A percentile compares a stretch with the other conserved stretches of the same genome.
Evolutionary conservation across 2,888 invertebrate genomes (phyloP).

Genomic region (Bugula neritina): DNA sequence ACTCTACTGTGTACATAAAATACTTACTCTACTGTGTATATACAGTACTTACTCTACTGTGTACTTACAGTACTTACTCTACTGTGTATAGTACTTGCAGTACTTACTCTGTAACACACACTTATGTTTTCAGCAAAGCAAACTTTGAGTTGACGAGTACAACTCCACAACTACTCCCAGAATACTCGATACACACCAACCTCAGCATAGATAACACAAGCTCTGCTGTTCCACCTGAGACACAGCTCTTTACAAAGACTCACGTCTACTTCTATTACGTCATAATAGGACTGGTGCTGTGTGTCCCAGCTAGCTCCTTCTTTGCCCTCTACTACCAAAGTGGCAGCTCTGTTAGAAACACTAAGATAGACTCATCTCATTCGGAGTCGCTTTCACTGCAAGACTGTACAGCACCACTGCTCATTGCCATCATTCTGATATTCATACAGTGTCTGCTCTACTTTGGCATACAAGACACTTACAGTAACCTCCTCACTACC

Average conservation of each 20-base stretch:
- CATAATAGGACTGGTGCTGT: not conserved
- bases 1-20: no score
- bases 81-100: no score
- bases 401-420: not conserved
- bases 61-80: no score
- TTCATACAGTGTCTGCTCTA: constrained; percentile 24
- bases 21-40: no score
- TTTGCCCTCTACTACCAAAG: constrained; percentile 2
- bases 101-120: no score
- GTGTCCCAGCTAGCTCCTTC: constrained; percentile 3
- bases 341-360: not conserved
- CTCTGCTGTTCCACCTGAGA: no score
- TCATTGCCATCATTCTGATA: not conserved
- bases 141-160: no score
- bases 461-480: constrained; percentile 26
- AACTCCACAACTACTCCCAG: no score
- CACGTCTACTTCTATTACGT: constrained; percentile 21
- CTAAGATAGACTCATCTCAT: not conserved
- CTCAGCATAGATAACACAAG: no score
- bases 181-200: no score
- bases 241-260: not conserved
- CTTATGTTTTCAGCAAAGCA: no score
- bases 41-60: no score
- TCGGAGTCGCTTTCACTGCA: not conserved
- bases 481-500: constrained; percentile 24